Evolutionary conservation across 2,888 invertebrate species (phyloP), one percentile per base, ranked within the genome.

Genomic region (Drosophila formosana): DNA sequence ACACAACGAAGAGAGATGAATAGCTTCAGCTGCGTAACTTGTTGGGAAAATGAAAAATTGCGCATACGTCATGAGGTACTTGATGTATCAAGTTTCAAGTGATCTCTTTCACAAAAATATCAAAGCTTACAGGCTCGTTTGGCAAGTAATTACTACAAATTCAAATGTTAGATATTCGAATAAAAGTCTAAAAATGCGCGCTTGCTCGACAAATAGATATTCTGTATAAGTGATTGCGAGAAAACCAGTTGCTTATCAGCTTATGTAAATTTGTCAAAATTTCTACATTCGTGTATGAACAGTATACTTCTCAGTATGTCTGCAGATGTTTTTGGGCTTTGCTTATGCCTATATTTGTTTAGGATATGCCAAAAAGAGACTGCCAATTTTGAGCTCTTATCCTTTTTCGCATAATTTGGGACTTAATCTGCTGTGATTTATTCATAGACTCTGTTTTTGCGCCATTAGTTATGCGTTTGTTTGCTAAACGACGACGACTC

Each of bases 371-470:
- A 30, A 50, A 32, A 53, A 30, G 4, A 55, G 55, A 46, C 53
- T 63, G 67, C 55, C 68, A 72, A 51, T 70, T 69, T 80, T 66
- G 61, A 69, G 71, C 66, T 69, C 66, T 72, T 70, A 87, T 75
- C 82, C 88, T 71, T 80, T 89, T 82, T 74, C 88, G 76, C 89
- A 84, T 88, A 78, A 88, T 89, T 86, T 78, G 73, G 68, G 66
- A 75, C 75, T 66, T 86, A 89, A 86, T 89, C 86, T 81, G 57
- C 79, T 85, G 88, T 89, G 86, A 89, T 87, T 81, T 87, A 87
- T 87, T 87, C 89, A 87, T 82, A 61, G 78, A 85, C 77, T 89
- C 82, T 66, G 77, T 73, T 88, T 73, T 89, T 80, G 70, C 66
- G 47, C 85, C 86, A 88, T 89, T 86, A 88, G 80, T 80, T 82